phyloP scores from a whole-genome alignment of 2,113 vertebrate species.

The Amblyornis subalaris region DNA sequence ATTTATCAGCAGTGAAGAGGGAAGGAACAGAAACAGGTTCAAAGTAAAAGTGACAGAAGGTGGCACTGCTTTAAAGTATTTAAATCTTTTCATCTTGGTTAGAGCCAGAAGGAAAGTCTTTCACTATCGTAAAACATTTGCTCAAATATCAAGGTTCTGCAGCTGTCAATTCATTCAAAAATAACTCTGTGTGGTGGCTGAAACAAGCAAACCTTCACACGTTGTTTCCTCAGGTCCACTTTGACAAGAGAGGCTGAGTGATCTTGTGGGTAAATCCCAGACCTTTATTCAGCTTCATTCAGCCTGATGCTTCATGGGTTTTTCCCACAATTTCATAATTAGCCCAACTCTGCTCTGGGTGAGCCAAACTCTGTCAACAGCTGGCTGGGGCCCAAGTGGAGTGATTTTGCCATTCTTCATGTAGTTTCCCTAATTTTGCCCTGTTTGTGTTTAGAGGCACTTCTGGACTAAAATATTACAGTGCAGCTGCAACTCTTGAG shows the following conservation, averaged over 20 bases:
- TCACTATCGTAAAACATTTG: accelerated
- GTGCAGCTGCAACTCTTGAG: neutral
- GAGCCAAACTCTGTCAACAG: neutral
- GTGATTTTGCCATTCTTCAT: neutral
- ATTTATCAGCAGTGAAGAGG: neutral
- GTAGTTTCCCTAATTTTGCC: neutral
- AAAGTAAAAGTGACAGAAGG: neutral
- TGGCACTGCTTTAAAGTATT: neutral
- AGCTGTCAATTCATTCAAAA: neutral
- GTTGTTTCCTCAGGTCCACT: neutral
- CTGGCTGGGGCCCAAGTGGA: neutral
- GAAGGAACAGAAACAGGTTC: neutral
- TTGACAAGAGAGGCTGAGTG: neutral
- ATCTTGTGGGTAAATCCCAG: neutral
- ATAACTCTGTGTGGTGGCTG: neutral
- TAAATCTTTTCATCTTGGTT: neutral
- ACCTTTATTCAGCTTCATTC: neutral
- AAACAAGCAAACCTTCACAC: accelerated
- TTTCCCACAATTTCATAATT: neutral
- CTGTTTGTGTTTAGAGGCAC: neutral
- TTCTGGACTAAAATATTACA: neutral
- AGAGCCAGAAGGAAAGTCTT: neutral
- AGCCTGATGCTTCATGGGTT: neutral
- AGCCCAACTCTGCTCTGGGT: neutral
- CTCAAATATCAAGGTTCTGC: neutral